phyloP scores from a whole-genome alignment of 23 tunicate genomes.

The Trididemnum nubilum region DNA sequence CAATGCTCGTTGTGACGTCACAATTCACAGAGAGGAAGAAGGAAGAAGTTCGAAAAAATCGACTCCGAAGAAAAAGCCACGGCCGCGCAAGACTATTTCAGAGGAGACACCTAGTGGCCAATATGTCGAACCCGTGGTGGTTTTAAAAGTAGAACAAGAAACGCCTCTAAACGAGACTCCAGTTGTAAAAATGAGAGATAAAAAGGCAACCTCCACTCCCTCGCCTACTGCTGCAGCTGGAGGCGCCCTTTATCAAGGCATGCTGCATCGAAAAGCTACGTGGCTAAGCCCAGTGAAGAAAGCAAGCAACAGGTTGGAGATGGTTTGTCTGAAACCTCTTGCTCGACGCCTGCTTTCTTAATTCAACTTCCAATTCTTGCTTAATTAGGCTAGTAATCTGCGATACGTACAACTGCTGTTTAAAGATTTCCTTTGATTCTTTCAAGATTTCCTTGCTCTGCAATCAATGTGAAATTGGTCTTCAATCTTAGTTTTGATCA shows the following conservation, averaged over 20 bases:
- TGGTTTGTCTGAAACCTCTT: too few species aligned
- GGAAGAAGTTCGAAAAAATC: slow-evolving; percentile 11
- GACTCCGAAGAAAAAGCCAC: not conserved
- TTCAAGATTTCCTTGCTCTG: too few species aligned
- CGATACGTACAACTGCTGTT: too few species aligned
- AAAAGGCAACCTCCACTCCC: not conserved
- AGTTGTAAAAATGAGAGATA: slow-evolving; percentile 61
- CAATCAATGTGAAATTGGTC: too few species aligned
- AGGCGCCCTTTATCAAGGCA: slow-evolving; percentile 20
- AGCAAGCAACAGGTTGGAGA: slow-evolving; percentile 85
- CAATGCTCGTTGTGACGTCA: too few species aligned
- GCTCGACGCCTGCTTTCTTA: too few species aligned
- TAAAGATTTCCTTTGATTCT: too few species aligned
- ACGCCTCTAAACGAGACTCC: not conserved
- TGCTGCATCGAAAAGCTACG: slow-evolving; percentile 61
- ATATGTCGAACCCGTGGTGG: slow-evolving; percentile 17
- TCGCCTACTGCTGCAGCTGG: not conserved
- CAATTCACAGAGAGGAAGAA: not conserved
- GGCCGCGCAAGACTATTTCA: not conserved
- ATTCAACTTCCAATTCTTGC: too few species aligned
- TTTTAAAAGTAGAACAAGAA: not conserved
- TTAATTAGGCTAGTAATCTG: too few species aligned
- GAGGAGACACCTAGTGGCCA: not conserved
- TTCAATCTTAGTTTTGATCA: too few species aligned
- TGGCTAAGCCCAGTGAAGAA: slow-evolving; percentile 76